A percentile compares a stretch with the other conserved stretches of the same genome.
Conservation (phyloP, 2,113 vertebrate genomes). For the Ia io region DNA sequence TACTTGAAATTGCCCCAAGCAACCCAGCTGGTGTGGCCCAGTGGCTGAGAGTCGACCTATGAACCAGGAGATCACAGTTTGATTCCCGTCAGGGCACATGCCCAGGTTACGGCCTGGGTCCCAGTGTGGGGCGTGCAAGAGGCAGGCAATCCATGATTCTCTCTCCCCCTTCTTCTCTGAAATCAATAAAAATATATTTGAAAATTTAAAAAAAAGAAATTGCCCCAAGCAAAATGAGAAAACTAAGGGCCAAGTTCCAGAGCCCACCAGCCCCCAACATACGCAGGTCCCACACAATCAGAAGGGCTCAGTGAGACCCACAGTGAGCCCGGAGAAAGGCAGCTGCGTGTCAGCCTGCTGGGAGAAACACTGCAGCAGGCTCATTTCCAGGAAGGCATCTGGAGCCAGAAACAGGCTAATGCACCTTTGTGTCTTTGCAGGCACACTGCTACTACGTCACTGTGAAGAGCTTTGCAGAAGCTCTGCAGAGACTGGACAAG, state of each 20-base stretch:
- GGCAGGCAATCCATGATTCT: too few relatives aligned
- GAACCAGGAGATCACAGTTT: too few relatives aligned
- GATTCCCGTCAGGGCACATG: too few relatives aligned
- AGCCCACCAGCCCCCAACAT: background rate
- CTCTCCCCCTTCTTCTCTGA: too few relatives aligned
- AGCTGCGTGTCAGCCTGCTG: background rate
- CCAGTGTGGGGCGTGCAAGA: too few relatives aligned
- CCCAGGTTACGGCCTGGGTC: too few relatives aligned
- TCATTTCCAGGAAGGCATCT: background rate
- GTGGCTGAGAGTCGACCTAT: too few relatives aligned
- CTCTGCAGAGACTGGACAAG: slow-evolving; percentile 71
- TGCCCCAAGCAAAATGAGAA: background rate
- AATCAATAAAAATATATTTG: too few relatives aligned
- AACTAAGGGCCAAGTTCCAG: background rate
- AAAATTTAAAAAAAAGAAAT: background rate
- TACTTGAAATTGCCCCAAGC: background rate
- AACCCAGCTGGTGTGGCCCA: background rate
- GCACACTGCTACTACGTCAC: slow-evolving; percentile 82
- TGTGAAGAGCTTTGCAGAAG: slow-evolving; percentile 81
- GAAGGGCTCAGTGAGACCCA: background rate
- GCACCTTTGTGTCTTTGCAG: slow-evolving; percentile 73
- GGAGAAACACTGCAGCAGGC: background rate
- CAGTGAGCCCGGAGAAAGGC: background rate
- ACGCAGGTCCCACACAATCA: accelerated
- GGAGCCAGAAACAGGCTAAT: background rate